phyloP scores from a whole-genome alignment of 2,797 vertebrate species.

The Enteromius paludinosus region DNA sequence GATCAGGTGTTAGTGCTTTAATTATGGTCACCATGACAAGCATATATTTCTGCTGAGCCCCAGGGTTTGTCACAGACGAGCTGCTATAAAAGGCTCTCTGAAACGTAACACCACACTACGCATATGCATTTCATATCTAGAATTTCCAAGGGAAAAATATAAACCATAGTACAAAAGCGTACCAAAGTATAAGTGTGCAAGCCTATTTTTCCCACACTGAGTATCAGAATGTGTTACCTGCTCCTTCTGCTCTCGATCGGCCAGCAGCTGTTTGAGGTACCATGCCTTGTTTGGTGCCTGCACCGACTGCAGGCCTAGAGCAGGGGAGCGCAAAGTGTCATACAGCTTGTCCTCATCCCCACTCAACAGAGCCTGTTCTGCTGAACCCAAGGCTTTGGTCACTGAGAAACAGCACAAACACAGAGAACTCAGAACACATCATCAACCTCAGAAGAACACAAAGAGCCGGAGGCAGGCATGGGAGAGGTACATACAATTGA shows the following conservation, averaged over 20 bases:
- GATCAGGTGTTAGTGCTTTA: neutral
- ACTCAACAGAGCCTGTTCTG: conserved; percentile 81
- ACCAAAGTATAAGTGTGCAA: neutral
- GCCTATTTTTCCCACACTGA: neutral
- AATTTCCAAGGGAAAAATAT: conserved; percentile 1
- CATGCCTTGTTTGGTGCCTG: conserved; percentile 88
- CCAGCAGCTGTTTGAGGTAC: conserved; percentile 92
- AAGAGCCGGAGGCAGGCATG: neutral
- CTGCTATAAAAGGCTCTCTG: neutral
- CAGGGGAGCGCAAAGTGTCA: conserved; percentile 78
- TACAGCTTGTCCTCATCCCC: conserved; percentile 77
- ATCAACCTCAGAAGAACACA: neutral
- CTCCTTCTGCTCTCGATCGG: conserved; percentile 82
- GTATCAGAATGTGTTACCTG: conserved; percentile 77
- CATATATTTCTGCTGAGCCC: neutral
- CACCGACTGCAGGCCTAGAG: conserved; percentile 85
- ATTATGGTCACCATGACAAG: neutral
- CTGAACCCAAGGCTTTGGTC: conserved; percentile 76
- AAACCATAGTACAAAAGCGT: neutral
- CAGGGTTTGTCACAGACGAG: neutral
- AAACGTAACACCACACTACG: neutral
- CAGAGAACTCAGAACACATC: conserved; percentile 1
- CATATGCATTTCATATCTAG: neutral
- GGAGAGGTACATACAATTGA: conserved; percentile 84
- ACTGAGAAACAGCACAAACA: conserved; percentile 64